These are phyloP conservation scores for Oryzias woworae DNA, from an alignment of 2,113 vertebrate genomes.

Conservation along the genomic window DNA sequence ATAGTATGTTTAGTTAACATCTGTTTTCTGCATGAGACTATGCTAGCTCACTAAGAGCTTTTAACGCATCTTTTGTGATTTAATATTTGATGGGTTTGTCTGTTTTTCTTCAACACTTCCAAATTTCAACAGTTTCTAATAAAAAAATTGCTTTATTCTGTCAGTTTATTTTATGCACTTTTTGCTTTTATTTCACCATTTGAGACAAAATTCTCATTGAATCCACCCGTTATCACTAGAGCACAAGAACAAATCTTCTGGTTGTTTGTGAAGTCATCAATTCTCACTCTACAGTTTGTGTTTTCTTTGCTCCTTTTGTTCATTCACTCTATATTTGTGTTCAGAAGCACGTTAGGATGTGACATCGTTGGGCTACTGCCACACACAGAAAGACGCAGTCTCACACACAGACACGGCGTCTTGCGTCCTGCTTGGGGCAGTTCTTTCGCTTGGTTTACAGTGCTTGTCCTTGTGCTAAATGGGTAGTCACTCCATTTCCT, in stretches of 20 bases:
- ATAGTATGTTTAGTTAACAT: too few relatives aligned
- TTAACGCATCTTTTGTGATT: too few relatives aligned
- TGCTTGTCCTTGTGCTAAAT: conserved; percentile 63
- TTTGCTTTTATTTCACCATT: not conserved
- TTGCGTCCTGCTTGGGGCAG: conserved; percentile 56
- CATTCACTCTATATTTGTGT: conserved; percentile 15
- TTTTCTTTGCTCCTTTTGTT: conserved; percentile 20
- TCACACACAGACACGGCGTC: conserved; percentile 13
- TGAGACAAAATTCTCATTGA: not conserved
- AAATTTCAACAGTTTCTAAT: not conserved
- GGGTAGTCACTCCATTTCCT: conserved; percentile 39
- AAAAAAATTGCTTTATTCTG: not conserved
- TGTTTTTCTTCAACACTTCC: not conserved
- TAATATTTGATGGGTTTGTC: too few relatives aligned
- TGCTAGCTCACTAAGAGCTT: not conserved
- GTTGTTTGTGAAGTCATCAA: too few relatives aligned
- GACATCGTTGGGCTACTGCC: conserved; percentile 14
- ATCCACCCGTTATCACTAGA: not conserved
- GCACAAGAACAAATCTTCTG: too few relatives aligned
- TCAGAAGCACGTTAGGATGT: conserved; percentile 15
- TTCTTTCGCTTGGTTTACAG: conserved; percentile 74
- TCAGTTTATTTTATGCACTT: not conserved
- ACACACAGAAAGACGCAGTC: conserved; percentile 21
- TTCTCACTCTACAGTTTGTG: conserved; percentile 1
- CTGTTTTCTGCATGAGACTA: not conserved